Percentiles rank a stretch among this genome's conserved stretches.
phyloP scores from a whole-genome alignment of 2,797 vertebrate genomes.

The Phoxinus dragarum region DNA sequence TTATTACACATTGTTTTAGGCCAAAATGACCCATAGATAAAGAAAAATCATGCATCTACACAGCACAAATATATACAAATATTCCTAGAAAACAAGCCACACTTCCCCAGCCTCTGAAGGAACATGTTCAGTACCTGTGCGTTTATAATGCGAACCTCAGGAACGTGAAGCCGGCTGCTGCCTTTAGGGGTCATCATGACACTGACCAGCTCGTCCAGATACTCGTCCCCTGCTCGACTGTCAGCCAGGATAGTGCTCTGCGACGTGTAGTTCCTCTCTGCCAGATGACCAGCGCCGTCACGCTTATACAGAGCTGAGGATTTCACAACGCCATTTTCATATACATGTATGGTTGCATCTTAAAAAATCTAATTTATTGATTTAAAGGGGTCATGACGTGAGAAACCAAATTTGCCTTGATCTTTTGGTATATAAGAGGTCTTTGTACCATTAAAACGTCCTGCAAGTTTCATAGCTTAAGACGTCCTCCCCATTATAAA shows the following conservation, averaged over 20 bases:
- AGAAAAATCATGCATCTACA: neutral
- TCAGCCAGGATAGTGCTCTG: slow-evolving; percentile 62
- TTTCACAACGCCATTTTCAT: neutral
- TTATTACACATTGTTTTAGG: too few species aligned
- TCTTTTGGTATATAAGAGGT: too few species aligned
- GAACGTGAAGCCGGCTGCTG: slow-evolving; percentile 66
- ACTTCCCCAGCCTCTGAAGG: neutral
- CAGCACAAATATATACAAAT: neutral
- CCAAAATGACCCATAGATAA: neutral
- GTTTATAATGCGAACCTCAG: slow-evolving; percentile 66
- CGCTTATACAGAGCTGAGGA: slow-evolving; percentile 19
- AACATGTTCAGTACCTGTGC: slow-evolving; percentile 40
- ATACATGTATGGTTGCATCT: neutral
- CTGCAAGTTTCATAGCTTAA: too few species aligned
- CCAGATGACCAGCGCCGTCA: slow-evolving; percentile 54
- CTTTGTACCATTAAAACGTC: too few species aligned
- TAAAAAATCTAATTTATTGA: neutral
- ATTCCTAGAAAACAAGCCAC: neutral
- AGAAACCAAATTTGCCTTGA: too few species aligned
- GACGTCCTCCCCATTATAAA: too few species aligned
- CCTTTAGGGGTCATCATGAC: slow-evolving; percentile 73
- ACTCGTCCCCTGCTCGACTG: slow-evolving; percentile 60
- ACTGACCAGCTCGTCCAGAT: slow-evolving; percentile 72
- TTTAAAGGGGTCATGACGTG: too few species aligned
- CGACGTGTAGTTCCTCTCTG: slow-evolving; percentile 65